A percentile compares a stretch with the other conserved stretches of the same genome.
Conservation (phyloP, 2,113 vertebrate species). For the Trematocara nigrifrons region DNA sequence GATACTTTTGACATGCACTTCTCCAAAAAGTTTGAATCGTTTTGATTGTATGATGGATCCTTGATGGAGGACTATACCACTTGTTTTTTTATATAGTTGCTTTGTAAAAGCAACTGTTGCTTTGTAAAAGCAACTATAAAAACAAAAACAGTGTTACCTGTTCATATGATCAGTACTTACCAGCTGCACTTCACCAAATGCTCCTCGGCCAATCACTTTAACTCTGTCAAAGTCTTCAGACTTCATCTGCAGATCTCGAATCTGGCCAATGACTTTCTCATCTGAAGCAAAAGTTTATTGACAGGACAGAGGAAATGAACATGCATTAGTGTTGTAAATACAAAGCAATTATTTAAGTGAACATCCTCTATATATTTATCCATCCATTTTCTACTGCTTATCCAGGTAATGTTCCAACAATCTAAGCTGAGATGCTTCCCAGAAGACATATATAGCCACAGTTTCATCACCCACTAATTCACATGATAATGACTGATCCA, state of each 20-base stretch:
- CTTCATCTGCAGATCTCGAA: conserved; percentile 92
- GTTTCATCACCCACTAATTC: neutral
- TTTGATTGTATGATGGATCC: neutral
- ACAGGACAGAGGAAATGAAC: neutral
- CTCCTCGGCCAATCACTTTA: conserved; percentile 96
- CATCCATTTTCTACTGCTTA: neutral
- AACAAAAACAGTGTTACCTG: neutral
- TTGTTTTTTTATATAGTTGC: neutral
- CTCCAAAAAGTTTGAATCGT: neutral
- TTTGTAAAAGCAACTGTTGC: neutral
- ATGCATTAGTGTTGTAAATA: neutral
- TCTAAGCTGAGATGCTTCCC: neutral
- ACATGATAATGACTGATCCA: neutral
- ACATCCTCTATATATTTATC: neutral
- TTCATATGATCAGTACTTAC: conserved; percentile 71
- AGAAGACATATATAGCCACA: rapidly evolving
- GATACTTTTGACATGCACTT: neutral
- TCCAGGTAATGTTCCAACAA: neutral
- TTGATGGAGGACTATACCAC: neutral
- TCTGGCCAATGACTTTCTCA: conserved; percentile 87
- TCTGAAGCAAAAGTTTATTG: conserved; percentile 64
- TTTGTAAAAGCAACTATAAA: neutral
- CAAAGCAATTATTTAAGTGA: neutral
- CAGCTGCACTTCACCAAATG: conserved; percentile 97
- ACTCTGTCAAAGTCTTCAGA: conserved; percentile 98